Evolutionary conservation across 2,797 vertebrate genomes (phyloP).

Genomic region (Syndactyla subalaris): DNA sequence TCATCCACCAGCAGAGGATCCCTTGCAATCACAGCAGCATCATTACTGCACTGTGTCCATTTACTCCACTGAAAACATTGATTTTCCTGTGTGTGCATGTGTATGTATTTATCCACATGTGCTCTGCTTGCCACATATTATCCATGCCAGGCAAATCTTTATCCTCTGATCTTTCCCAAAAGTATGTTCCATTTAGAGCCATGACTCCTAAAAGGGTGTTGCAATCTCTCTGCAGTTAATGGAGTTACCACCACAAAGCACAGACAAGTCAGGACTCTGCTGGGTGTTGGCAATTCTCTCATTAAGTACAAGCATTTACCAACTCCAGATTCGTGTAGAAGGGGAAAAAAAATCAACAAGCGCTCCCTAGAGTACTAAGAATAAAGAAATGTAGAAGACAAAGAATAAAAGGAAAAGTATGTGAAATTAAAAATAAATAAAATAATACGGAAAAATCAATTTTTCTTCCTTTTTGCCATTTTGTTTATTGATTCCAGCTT

Average conservation of each 20-base stretch:
- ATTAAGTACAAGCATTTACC: neutral
- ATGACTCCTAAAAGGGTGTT: neutral
- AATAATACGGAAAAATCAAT: neutral
- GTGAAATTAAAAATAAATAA: neutral
- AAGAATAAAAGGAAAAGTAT: neutral
- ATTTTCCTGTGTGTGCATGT: neutral
- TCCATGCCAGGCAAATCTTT: neutral
- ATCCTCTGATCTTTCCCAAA: neutral
- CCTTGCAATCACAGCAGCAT: neutral
- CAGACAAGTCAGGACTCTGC: neutral
- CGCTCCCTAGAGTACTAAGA: neutral
- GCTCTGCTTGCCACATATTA: neutral
- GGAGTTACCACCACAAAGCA: neutral
- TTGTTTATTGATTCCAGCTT: slow-evolving; percentile 10
- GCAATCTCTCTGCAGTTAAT: neutral
- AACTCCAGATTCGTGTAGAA: neutral
- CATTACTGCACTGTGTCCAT: neutral
- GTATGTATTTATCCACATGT: fast-evolving
- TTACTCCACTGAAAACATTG: neutral
- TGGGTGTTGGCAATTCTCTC: neutral
- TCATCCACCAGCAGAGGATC: neutral
- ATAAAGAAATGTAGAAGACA: neutral
- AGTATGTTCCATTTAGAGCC: neutral
- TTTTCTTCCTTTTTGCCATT: neutral
- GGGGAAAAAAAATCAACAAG: neutral